These are phyloP conservation scores for Pollenia amentaria DNA, from an alignment of 2,888 invertebrate genomes.

Conservation along the genomic window DNA sequence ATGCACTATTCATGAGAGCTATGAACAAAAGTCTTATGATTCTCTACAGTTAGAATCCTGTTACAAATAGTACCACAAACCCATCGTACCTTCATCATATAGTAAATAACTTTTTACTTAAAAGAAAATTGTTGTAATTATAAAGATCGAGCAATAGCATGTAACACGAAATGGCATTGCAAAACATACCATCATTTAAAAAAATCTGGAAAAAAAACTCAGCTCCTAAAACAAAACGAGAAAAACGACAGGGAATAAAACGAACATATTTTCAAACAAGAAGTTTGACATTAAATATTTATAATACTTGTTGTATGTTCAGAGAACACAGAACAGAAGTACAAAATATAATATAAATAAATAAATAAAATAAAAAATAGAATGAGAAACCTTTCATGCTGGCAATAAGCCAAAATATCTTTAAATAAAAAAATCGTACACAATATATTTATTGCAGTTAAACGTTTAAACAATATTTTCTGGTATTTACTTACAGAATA, in stretches of 20 bases:
- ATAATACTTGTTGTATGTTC: slow-evolving; percentile 60
- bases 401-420: slow-evolving; percentile 79
- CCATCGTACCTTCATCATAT: neutral
- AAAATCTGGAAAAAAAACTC: neutral
- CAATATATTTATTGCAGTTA: slow-evolving; percentile 80
- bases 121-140: slow-evolving; percentile 57
- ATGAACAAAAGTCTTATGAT: too few species aligned
- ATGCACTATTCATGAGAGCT: too few species aligned
- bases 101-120: slow-evolving; percentile 38
- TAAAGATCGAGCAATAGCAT: slow-evolving; percentile 60
- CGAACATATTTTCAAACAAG: slow-evolving; percentile 63
- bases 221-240: slow-evolving; percentile 1
- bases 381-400: slow-evolving; percentile 67
- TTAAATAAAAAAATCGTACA: slow-evolving; percentile 1
- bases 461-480: slow-evolving; percentile 82
- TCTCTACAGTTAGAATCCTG: too few species aligned
- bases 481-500: slow-evolving; percentile 34
- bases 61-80: neutral
- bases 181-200: slow-evolving; percentile 19
- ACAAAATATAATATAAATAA: slow-evolving; percentile 8
- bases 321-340: slow-evolving; percentile 13
- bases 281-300: slow-evolving; percentile 64
- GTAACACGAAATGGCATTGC: slow-evolving; percentile 63
- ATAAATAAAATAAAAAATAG: slow-evolving; percentile 58
- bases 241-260: slow-evolving; percentile 5